Percentiles rank a stretch among this genome's conserved stretches.
Conservation (phyloP, 1,140 invertebrate genomes). For the Lepidurus packardi region DNA sequence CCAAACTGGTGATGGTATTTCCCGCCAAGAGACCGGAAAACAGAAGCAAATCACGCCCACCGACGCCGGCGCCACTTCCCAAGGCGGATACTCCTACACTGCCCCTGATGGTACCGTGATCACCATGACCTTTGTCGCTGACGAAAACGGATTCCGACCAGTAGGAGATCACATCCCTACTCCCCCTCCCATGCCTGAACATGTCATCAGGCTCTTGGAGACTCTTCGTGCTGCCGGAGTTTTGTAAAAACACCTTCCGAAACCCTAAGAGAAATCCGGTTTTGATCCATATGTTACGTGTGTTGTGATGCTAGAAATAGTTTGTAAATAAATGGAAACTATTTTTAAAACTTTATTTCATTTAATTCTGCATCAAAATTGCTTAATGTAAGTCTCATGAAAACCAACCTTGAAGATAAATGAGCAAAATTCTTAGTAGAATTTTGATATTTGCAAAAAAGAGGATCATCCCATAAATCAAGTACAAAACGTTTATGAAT, state of each 20-base stretch:
- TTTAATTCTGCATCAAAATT: no score
- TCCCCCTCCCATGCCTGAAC: slow-evolving; percentile 34
- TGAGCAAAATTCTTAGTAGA: not conserved
- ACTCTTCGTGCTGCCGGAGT: not conserved
- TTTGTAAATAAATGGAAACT: no score
- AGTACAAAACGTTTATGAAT: not conserved
- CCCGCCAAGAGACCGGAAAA: slow-evolving; percentile 33
- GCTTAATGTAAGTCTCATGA: slow-evolving; percentile 36
- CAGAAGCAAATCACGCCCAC: slow-evolving; percentile 32
- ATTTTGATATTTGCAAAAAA: not conserved
- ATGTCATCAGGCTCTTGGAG: not conserved
- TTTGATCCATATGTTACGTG: slow-evolving; percentile 40
- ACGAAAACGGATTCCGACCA: slow-evolving; percentile 57
- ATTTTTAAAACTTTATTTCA: no score
- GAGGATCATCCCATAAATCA: not conserved
- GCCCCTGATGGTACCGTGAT: slow-evolving; percentile 31
- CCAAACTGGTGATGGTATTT: slow-evolving; percentile 37
- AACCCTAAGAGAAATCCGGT: slow-evolving; percentile 46
- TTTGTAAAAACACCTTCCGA: not conserved
- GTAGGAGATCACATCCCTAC: slow-evolving; percentile 41
- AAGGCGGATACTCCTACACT: slow-evolving; percentile 45
- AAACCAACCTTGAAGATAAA: not conserved
- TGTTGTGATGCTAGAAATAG: slow-evolving; percentile 38
- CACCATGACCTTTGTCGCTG: slow-evolving; percentile 52
- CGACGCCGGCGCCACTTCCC: slow-evolving; percentile 37